These are phyloP conservation scores for Hemaris fuciformis DNA, from an alignment of 2,888 invertebrate genomes.

Conservation along the genomic window DNA sequence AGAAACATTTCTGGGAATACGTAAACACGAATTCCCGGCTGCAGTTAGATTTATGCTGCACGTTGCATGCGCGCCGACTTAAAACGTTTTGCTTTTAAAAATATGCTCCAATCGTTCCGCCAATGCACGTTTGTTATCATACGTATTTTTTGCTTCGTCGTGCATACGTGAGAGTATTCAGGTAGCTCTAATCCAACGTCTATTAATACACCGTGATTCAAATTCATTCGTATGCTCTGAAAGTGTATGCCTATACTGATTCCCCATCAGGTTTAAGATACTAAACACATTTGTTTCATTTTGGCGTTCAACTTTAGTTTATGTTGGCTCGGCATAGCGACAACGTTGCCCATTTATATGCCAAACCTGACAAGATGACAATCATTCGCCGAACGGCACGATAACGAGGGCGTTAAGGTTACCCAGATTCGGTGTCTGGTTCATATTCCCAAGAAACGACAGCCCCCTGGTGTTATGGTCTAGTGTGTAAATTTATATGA, in stretches of 20 bases:
- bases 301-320: no score
- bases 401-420: no score
- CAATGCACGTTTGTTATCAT: neutral
- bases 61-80: constrained; percentile 1
- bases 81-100: constrained; percentile 14
- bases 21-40: constrained; percentile 25
- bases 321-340: no score
- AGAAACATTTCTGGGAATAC: constrained; percentile 25
- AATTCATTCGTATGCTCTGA: neutral
- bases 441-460: no score
- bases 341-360: no score
- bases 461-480: no score
- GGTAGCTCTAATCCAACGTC: neutral
- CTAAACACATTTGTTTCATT: neutral
- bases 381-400: no score
- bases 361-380: no score
- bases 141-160: neutral
- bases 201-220: neutral
- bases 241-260: neutral
- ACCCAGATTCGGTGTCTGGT: no score
- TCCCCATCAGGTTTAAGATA: neutral
- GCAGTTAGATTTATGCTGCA: constrained; percentile 14
- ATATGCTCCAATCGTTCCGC: neutral
- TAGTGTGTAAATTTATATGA: no score
- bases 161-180: neutral